Evolutionary conservation across 35 echinoderm and acorn worm genomes (phyloP).

Genomic region (Anneissia japonica): DNA sequence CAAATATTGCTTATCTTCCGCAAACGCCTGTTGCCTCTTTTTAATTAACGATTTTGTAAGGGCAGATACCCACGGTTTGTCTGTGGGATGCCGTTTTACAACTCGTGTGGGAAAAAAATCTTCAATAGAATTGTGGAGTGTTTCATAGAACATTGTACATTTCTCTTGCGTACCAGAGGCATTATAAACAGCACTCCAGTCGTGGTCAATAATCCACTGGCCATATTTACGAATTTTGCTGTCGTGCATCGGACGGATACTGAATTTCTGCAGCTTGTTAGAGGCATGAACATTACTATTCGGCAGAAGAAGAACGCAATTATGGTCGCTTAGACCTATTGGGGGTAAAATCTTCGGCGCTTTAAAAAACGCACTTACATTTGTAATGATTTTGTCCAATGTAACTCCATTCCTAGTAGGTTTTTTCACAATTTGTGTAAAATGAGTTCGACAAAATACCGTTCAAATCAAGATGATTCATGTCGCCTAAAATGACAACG

Average conservation of each 20-base stretch:
- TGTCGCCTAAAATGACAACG: conserved; percentile 22
- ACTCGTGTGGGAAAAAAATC: too few relatives aligned
- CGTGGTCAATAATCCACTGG: too few relatives aligned
- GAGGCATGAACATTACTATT: neutral
- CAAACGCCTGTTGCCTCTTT: too few relatives aligned
- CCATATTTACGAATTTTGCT: conserved; percentile 27
- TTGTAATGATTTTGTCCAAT: conserved; percentile 29
- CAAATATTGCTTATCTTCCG: too few relatives aligned
- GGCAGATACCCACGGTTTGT: too few relatives aligned
- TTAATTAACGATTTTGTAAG: too few relatives aligned
- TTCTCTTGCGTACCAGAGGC: too few relatives aligned
- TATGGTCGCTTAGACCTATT: conserved; percentile 24
- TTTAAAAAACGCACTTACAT: neutral
- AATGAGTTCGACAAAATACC: neutral
- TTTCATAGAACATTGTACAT: too few relatives aligned
- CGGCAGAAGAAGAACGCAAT: conserved; percentile 1
- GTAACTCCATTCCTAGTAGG: conserved; percentile 23
- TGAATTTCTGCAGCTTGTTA: conserved; percentile 3
- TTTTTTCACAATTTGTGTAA: conserved; percentile 19
- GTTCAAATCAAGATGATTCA: conserved; percentile 21
- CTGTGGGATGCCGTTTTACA: too few relatives aligned
- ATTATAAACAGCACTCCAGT: too few relatives aligned
- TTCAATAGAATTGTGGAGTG: too few relatives aligned
- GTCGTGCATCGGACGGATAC: conserved; percentile 27
- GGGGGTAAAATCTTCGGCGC: conserved; percentile 1